Evolutionary conservation across 2,888 invertebrate genomes (phyloP), one percentile per base, ranked within the genome.

Genomic region (Acrocyrtus sp.): DNA sequence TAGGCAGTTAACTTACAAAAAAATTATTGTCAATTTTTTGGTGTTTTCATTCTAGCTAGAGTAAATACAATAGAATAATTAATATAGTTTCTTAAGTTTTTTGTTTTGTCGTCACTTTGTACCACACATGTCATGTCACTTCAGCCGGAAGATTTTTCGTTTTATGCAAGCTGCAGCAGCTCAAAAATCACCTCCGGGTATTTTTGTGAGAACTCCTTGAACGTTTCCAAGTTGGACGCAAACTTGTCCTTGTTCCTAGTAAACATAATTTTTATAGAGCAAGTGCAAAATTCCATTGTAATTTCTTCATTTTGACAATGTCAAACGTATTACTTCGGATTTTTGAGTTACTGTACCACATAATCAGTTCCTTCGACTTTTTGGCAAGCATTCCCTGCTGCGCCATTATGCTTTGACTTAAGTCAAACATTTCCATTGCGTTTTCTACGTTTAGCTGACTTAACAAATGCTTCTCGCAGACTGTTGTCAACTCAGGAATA

Each of bases 181-280:
- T 78, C 72, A 47, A 78, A 74, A 53, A 76, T 68, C 1, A 78
- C 58, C 57, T 78, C 76, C 0, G 78, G 78, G 43, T 76, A 78
- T 54, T 78, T 78, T 15, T 22, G 45, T 24, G 70, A 58, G 41
- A 78, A 76, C 2, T 70, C 66, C 50, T 65, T 69, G 19, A 78
- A 73, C 10, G 56, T 61, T 29, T 78, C 58, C 39, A 74, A 65
- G 41, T 78, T 73, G n/a, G 58, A 47, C 2, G 60, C 74, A 56
- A 76, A 76, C 22, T 68, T 69, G 50, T 72, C 67, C 60, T 68
- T 75, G 65, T 78, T 78, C 78, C 78, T 78, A 60, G 51, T 5
- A 54, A 50, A 47, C 29, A 60, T 27, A 63, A n/a, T 27, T n/a
- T 10, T n/a, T 10, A 4, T 22, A 60, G 17, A 45, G 47, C 15